phyloP scores from a whole-genome alignment of 2,888 invertebrate genomes.

The Herminia tarsipennalis region DNA sequence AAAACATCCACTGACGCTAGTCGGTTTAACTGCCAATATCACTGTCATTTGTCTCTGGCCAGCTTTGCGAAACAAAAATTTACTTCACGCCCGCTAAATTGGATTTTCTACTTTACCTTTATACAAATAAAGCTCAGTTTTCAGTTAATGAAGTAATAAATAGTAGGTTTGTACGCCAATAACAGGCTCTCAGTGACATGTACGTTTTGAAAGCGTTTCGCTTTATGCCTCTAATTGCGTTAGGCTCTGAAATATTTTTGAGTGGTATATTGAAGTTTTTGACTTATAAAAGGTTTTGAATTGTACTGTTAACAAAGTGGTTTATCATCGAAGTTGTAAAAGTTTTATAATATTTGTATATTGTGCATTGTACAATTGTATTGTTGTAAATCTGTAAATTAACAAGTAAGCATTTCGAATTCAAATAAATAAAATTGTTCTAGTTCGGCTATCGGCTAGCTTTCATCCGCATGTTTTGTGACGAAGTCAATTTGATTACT shows the following conservation, averaged over 20 bases:
- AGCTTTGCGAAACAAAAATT: conserved; percentile 54
- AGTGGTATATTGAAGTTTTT: conserved; percentile 56
- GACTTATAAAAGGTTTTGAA: conserved; percentile 41
- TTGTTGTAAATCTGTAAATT: background rate
- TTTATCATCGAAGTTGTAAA: conserved; percentile 6
- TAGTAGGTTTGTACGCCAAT: conserved; percentile 51
- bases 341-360: background rate
- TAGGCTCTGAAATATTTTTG: conserved; percentile 65
- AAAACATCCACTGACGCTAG: conserved; percentile 51
- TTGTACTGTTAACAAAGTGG: conserved; percentile 23
- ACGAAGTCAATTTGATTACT: too few relatives aligned
- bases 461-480: too few relatives aligned
- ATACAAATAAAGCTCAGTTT: conserved; percentile 30
- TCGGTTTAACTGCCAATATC: conserved; percentile 73
- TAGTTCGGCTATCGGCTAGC: too few relatives aligned
- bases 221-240: conserved; percentile 67
- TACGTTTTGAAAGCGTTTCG: conserved; percentile 60
- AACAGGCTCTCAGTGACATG: conserved; percentile 65
- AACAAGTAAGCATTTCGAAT: background rate
- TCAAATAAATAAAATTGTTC: too few relatives aligned
- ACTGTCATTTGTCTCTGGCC: conserved; percentile 68
- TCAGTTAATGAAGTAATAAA: conserved; percentile 5
- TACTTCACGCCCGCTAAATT: conserved; percentile 31
- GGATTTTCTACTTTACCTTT: conserved; percentile 32
- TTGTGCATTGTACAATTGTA: background rate